Conservation (phyloP, 1,140 invertebrate genomes). For the Plodia interpunctella region DNA sequence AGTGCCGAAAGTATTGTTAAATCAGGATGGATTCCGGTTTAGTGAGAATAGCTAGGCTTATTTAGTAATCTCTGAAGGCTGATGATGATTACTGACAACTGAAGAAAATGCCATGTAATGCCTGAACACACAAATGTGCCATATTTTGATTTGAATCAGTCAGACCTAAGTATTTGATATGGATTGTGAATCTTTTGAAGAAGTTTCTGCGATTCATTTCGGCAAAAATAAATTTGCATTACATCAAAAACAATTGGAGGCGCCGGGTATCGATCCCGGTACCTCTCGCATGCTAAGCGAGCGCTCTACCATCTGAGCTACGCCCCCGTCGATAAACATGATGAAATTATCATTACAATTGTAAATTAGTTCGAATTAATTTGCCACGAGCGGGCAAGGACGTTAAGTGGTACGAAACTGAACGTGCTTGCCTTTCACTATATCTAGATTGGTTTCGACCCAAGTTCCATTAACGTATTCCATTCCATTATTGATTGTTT, state of each 20-base stretch:
- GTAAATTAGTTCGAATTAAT: not conserved
- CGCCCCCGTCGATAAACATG: conserved; percentile 75
- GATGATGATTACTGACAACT: too few species aligned
- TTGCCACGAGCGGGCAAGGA: not conserved
- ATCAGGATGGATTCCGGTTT: too few species aligned
- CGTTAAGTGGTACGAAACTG: not conserved
- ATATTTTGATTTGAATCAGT: too few species aligned
- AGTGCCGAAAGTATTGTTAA: too few species aligned
- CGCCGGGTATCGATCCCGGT: conserved; percentile 87
- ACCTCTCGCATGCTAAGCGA: conserved; percentile 91
- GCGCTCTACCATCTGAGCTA: conserved; percentile 91
- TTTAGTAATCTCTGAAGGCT: too few species aligned
- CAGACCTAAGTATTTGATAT: too few species aligned
- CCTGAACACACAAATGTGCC: too few species aligned
- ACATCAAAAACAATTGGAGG: conserved; percentile 40
- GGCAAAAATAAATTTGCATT: not conserved
- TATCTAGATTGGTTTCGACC: not conserved
- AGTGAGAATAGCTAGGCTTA: too few species aligned
- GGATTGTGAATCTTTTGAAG: too few species aligned
- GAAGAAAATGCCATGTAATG: too few species aligned
- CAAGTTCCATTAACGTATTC: too few species aligned
- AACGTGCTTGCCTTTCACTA: not conserved
- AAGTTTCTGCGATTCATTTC: not conserved
- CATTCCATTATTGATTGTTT: too few species aligned
- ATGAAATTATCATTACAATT: conserved; percentile 15